Conservation (phyloP, 53 echinoderm and acorn worm genomes). For the Pentamera pediparva region DNA sequence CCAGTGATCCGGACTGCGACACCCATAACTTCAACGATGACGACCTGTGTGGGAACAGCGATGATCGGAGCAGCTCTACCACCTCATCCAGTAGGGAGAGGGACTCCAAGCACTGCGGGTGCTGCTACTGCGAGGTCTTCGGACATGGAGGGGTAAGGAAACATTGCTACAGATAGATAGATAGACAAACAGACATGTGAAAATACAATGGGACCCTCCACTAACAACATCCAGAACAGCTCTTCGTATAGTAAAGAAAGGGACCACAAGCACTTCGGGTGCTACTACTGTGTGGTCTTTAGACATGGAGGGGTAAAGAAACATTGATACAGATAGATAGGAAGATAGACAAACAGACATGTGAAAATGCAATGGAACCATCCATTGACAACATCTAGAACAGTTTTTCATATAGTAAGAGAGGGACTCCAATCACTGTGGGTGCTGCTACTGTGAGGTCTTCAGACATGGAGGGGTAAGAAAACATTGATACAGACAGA, state of each 20-base stretch:
- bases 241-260: constrained; percentile 67
- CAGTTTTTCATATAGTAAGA: constrained; percentile 61
- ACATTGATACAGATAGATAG: no score
- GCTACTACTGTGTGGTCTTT: constrained; percentile 99
- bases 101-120: constrained; percentile 97
- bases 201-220: no score
- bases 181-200: no score
- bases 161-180: no score
- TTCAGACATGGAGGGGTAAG: constrained; percentile 93
- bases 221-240: no score
- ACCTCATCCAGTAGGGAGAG: constrained; percentile 70
- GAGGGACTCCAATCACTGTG: constrained; percentile 94
- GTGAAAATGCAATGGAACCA: no score
- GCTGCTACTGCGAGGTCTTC: constrained; percentile 99
- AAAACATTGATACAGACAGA: no score
- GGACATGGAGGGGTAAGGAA: constrained; percentile 93
- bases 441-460: constrained; percentile 99
- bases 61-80: constrained; percentile 74
- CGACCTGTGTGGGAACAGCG: constrained; percentile 78
- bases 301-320: constrained; percentile 91
- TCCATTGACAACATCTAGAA: no score
- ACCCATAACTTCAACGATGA: constrained; percentile 76
- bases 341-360: no score
- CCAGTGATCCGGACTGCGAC: constrained; percentile 88
- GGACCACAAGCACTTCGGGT: constrained; percentile 95